Percentiles rank a stretch among this genome's conserved stretches.
Conservation (phyloP, 2,113 vertebrate species). For the Pristiophorus japonicus region DNA sequence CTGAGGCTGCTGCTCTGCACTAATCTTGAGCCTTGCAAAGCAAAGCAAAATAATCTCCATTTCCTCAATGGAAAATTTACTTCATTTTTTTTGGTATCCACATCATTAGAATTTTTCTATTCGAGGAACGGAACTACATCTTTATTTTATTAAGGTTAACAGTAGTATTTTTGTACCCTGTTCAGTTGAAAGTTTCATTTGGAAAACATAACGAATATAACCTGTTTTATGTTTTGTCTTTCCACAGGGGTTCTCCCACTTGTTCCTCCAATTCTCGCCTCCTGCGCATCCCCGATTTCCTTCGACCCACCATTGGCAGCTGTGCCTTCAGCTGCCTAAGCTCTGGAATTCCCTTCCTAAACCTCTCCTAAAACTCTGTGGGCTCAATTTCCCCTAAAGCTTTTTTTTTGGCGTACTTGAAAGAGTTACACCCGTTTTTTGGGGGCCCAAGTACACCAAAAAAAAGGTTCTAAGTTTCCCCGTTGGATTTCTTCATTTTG, state of each 20-base stretch:
- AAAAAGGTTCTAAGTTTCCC: too few relatives aligned
- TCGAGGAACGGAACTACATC: background rate
- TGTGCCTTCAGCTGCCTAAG: background rate
- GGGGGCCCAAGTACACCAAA: too few relatives aligned
- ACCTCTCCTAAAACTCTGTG: too few relatives aligned
- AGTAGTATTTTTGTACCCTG: background rate
- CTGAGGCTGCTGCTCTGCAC: background rate
- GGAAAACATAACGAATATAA: background rate
- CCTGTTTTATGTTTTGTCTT: background rate
- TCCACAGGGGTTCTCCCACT: background rate
- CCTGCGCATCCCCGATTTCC: background rate
- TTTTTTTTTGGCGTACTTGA: too few relatives aligned
- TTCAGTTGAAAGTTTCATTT: background rate
- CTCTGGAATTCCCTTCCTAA: background rate
- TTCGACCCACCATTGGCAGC: background rate
- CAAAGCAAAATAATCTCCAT: background rate
- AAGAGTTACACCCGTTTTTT: too few relatives aligned
- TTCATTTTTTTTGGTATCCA: constrained; percentile 15
- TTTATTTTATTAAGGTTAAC: constrained; percentile 17
- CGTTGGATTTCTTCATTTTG: too few relatives aligned
- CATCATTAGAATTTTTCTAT: background rate
- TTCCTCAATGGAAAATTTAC: constrained; percentile 18
- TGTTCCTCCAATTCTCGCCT: background rate
- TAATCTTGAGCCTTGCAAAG: background rate
- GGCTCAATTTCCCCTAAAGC: too few relatives aligned